Base-by-base conservation (phyloP, 2,113 vertebrate genomes). In the Thymallus thymallus region DNA sequence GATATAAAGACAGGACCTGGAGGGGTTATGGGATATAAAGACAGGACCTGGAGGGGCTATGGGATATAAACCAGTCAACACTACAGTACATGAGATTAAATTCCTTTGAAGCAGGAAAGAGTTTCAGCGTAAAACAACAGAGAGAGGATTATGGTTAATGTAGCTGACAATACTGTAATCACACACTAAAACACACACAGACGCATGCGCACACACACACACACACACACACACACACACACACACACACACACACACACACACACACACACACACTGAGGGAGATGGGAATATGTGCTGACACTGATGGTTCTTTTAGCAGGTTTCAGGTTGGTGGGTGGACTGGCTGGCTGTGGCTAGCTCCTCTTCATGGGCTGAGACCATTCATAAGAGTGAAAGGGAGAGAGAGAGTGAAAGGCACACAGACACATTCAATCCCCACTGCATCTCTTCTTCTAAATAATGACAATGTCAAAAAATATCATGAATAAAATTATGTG, bases 1-100 rank as follows among this genome's bases (percentile, higher is more conserved):
- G 5, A 32, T 32, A 32, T 32, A 32, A 32, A 32, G 30, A 32
- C 35, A 35, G 35, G 35, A 9, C 35, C 7, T 35, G 35, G 35
- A 35, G 32, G 32, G 32, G 1, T 7, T 35, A 35, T 35, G 32
- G 32, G 32, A 35, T 35, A 9, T 35, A 35, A 35, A 35, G 32
- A 9, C 32, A 35, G 32, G 32, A 35, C 7, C 32, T 35, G 32
- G 32, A 35, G 7, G 32, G 35, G 0, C 7, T 35, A 9, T 35
- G 66, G 73, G n/a, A 71, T 69, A 75, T 7, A 66, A 7, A 76
- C 35, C 35, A 41, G 35, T 10, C 2, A 82, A 75, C 69, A 69
- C 67, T 66, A 55, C 12, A 20, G 72, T 35, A 68, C 80, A 61
- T 72, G 72, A 80, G 66, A 80, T 80, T 3, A 14, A 13, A 16